phyloP scores from a whole-genome alignment of 1,140 invertebrate species.

The Palaemon carinicauda region DNA sequence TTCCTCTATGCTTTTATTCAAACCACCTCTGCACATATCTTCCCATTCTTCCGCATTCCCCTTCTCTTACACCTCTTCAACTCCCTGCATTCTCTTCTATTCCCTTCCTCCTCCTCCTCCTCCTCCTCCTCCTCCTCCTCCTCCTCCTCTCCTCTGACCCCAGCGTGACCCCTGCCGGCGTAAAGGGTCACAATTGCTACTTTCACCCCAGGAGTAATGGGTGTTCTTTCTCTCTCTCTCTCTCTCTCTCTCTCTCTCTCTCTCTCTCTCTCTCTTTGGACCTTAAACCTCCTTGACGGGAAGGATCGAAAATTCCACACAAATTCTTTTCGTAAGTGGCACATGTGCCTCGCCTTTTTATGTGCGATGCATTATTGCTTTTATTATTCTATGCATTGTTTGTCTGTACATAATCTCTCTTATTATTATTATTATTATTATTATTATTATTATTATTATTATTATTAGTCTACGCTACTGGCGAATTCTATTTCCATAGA shows the following conservation, averaged over 20 bases:
- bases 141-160: not conserved
- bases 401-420: not conserved
- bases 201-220: too few species aligned
- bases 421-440: not conserved
- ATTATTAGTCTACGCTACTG: not conserved
- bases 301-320: too few species aligned
- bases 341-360: too few species aligned
- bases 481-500: too few species aligned
- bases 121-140: not conserved
- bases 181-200: too few species aligned
- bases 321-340: too few species aligned
- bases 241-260: not conserved
- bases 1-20: too few species aligned
- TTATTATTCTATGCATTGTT: not conserved
- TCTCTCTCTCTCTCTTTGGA: not conserved
- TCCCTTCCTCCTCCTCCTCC: too few species aligned
- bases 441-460: not conserved
- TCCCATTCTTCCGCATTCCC: not conserved
- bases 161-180: too few species aligned
- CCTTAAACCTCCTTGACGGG: not conserved
- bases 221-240: not conserved
- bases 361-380: too few species aligned
- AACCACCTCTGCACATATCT: not conserved
- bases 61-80: not conserved
- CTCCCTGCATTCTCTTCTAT: not conserved